phyloP scores from a whole-genome alignment of 2,888 invertebrate species.

The Plutella xylostella region DNA sequence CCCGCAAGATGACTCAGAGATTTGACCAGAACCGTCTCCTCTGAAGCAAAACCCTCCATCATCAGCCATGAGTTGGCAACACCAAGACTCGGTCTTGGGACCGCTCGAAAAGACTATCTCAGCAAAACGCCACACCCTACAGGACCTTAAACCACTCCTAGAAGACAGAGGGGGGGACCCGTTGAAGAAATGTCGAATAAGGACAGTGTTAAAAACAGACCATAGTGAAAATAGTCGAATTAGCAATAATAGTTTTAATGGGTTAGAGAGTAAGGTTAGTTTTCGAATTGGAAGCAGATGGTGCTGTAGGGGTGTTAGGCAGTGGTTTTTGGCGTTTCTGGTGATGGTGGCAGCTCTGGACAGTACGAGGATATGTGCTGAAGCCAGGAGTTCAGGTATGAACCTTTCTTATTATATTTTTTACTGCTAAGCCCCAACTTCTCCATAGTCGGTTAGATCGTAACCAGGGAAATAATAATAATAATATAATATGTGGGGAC shows the following conservation, averaged over 20 bases:
- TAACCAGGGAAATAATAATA: no score
- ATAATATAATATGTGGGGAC: no score
- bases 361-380: slow-evolving; percentile 31
- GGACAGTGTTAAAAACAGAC: slow-evolving; percentile 24
- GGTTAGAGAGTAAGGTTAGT: slow-evolving; percentile 39
- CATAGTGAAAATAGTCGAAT: slow-evolving; percentile 15
- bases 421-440: no score
- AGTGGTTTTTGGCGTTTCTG: slow-evolving; percentile 48
- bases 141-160: slow-evolving; percentile 54
- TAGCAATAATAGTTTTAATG: slow-evolving; percentile 41
- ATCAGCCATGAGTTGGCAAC: slow-evolving; percentile 35
- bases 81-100: slow-evolving; percentile 18
- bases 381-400: slow-evolving; percentile 62
- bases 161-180: slow-evolving; percentile 51
- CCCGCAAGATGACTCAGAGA: slow-evolving; percentile 42
- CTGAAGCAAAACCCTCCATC: slow-evolving; percentile 23
- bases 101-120: slow-evolving; percentile 47
- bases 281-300: slow-evolving; percentile 29
- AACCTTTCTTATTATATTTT: no score
- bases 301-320: slow-evolving; percentile 58
- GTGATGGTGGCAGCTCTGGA: slow-evolving; percentile 39
- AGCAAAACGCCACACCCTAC: slow-evolving; percentile 40
- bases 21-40: slow-evolving; percentile 39
- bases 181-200: slow-evolving; percentile 19
- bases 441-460: no score